A percentile compares a stretch with the other conserved stretches of the same genome.
phyloP scores from a whole-genome alignment of 2,888 invertebrate species.

The Polietes domitor region DNA sequence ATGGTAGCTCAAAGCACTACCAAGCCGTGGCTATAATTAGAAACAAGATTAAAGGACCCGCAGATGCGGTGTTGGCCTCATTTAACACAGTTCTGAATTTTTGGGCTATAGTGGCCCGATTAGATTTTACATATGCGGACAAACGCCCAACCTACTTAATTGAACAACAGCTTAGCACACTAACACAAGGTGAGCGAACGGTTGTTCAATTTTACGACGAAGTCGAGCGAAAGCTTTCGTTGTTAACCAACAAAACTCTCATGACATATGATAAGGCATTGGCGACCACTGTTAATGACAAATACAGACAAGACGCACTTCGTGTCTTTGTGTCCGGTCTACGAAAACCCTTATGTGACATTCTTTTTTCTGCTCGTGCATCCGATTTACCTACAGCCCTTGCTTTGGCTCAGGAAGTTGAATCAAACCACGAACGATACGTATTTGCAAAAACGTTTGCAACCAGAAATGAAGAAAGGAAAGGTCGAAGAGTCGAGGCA shows the following conservation, averaged over 20 bases:
- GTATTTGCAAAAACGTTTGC: conserved; percentile 49
- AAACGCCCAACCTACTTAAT: conserved; percentile 58
- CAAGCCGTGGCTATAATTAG: conserved; percentile 56
- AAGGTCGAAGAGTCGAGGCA: background rate
- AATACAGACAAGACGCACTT: conserved; percentile 59
- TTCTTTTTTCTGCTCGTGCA: conserved; percentile 57
- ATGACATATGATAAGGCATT: conserved; percentile 49
- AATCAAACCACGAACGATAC: conserved; percentile 52
- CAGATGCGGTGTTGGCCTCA: conserved; percentile 50
- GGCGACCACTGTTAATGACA: conserved; percentile 48
- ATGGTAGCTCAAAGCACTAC: conserved; percentile 46
- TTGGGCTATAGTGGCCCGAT: conserved; percentile 47
- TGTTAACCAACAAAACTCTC: conserved; percentile 53
- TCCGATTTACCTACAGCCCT: conserved; percentile 46
- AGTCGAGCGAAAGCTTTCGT: conserved; percentile 48
- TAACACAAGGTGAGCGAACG: conserved; percentile 53
- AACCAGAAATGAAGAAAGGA: conserved; percentile 8
- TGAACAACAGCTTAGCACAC: conserved; percentile 62
- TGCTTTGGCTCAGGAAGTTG: conserved; percentile 57
- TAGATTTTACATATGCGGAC: conserved; percentile 58
- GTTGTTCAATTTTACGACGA: conserved; percentile 58
- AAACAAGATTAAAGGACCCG: conserved; percentile 56
- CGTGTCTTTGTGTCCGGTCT: conserved; percentile 55
- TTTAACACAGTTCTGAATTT: conserved; percentile 60
- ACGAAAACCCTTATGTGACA: conserved; percentile 52